These are phyloP conservation scores for Spisula solida DNA, from an alignment of 2,888 invertebrate genomes.

Conservation along the genomic window DNA sequence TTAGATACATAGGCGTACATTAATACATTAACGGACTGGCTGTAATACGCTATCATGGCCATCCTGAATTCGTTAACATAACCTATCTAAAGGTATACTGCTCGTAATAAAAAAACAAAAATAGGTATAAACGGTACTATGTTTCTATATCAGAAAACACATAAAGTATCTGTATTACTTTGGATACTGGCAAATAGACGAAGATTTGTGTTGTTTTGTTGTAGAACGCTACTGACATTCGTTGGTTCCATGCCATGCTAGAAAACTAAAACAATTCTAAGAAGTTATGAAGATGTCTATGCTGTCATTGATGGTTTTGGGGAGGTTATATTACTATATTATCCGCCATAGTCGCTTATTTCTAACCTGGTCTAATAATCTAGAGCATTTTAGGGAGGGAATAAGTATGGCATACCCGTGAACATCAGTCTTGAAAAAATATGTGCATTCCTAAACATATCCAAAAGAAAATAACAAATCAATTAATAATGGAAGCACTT, in stretches of 20 bases:
- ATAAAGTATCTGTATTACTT: not conserved
- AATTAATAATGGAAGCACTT: too few relatives aligned
- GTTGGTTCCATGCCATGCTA: not conserved
- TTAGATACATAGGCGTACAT: not conserved
- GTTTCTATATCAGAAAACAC: slow-evolving; percentile 17
- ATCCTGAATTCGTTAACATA: not conserved
- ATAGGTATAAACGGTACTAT: not conserved
- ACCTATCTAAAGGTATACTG: not conserved
- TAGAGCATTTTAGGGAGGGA: too few relatives aligned
- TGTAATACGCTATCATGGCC: not conserved
- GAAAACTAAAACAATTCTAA: not conserved
- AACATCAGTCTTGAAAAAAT: too few relatives aligned
- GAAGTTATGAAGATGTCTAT: not conserved
- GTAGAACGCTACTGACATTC: not conserved
- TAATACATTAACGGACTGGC: not conserved
- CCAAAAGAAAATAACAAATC: too few relatives aligned
- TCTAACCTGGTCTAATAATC: too few relatives aligned
- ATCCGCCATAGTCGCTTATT: not conserved
- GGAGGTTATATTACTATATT: not conserved
- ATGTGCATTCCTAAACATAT: too few relatives aligned
- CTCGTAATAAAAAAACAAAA: not conserved
- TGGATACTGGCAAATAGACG: not conserved
- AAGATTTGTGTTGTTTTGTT: not conserved
- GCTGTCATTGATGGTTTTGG: not conserved
- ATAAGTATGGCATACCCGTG: too few relatives aligned